Percentiles rank a stretch among this genome's conserved stretches.
Conservation (phyloP, 2,797 vertebrate genomes). For the Serranus cabrilla region DNA sequence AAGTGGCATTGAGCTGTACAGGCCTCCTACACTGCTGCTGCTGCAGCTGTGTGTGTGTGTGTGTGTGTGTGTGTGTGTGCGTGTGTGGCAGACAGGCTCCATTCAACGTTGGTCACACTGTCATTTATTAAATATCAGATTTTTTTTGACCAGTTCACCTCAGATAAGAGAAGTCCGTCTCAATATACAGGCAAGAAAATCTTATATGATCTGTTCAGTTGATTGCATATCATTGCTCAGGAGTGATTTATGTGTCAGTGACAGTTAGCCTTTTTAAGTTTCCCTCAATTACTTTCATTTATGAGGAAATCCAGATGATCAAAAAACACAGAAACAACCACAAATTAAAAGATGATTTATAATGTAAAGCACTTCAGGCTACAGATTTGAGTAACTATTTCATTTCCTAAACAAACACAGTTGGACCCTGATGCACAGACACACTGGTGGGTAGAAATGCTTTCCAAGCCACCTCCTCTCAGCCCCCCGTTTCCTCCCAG, state of each 20-base stretch:
- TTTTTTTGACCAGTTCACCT: background rate
- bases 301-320: background rate
- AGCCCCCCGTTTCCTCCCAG: slow-evolving; percentile 3
- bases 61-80: slow-evolving; percentile 23
- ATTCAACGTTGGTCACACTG: background rate
- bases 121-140: background rate
- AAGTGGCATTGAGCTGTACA: slow-evolving; percentile 57
- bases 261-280: too few relatives aligned
- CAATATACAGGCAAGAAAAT: background rate
- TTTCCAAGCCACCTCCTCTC: background rate
- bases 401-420: background rate
- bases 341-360: background rate
- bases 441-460: slow-evolving; percentile 8
- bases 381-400: background rate
- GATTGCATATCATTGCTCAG: background rate
- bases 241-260: too few relatives aligned
- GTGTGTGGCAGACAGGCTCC: background rate
- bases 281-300: background rate
- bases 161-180: background rate
- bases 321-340: too few relatives aligned
- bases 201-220: background rate
- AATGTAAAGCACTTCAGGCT: background rate
- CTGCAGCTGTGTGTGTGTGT: slow-evolving; percentile 6
- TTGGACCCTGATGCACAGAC: background rate
- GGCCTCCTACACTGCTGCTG: slow-evolving; percentile 48